Conservation (phyloP, 2,797 vertebrate species). For the Diplodus puntazzo region DNA sequence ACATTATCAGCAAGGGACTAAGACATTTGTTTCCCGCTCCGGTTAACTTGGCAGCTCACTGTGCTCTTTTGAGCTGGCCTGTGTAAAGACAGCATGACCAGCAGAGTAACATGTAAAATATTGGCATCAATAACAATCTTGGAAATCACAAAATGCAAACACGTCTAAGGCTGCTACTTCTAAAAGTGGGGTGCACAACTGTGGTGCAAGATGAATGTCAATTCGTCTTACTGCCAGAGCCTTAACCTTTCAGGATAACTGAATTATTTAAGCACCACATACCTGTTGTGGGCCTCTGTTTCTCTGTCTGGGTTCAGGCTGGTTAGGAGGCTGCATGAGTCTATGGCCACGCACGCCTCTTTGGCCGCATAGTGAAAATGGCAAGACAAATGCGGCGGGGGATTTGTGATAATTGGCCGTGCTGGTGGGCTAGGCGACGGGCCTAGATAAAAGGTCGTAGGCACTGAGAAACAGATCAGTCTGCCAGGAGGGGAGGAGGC, state of each 20-base stretch:
- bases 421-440: conserved; percentile 78
- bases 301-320: conserved; percentile 59
- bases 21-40: conserved; percentile 19
- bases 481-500: conserved; percentile 69
- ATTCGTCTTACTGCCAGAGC: conserved; percentile 76
- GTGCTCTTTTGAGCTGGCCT: conserved; percentile 13
- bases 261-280: conserved; percentile 87
- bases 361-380: conserved; percentile 81
- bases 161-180: conserved; percentile 54
- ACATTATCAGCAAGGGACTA: conserved; percentile 8
- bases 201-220: conserved; percentile 85
- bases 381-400: conserved; percentile 83
- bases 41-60: conserved; percentile 5
- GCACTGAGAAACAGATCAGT: conserved; percentile 77
- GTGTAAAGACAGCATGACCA: conserved; percentile 46
- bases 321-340: conserved; percentile 67
- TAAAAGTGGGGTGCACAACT: conserved; percentile 67
- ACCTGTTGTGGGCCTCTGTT: conserved; percentile 81
- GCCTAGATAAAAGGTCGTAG: conserved; percentile 81
- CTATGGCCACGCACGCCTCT: conserved; percentile 69
- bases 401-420: conserved; percentile 84
- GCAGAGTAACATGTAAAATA: conserved; percentile 67
- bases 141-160: conserved; percentile 72
- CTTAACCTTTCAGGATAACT: conserved; percentile 87
- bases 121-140: conserved; percentile 74